phyloP scores from a whole-genome alignment of 92 coral and sea anemone species.

The Zoanthus gigantus region DNA sequence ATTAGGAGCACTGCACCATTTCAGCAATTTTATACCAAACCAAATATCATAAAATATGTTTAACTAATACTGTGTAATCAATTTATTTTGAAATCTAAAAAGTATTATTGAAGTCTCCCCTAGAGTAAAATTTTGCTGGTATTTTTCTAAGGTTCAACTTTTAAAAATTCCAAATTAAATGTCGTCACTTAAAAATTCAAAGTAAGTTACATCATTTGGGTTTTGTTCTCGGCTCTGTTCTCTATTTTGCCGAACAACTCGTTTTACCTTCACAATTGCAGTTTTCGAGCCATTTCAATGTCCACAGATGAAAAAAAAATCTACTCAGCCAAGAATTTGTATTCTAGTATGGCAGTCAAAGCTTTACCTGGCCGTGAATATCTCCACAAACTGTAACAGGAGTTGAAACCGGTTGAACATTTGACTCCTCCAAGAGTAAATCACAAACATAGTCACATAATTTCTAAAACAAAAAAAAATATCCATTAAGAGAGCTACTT shows the following conservation, averaged over 20 bases:
- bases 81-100: neutral
- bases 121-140: neutral
- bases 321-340: neutral
- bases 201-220: neutral
- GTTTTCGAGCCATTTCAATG: neutral
- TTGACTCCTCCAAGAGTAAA: constrained; percentile 92
- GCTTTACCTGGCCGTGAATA: constrained; percentile 93
- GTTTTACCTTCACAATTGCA: neutral
- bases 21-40: too few relatives aligned
- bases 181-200: too few relatives aligned
- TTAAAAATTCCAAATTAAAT: neutral
- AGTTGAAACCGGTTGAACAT: constrained; percentile 97
- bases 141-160: neutral
- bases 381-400: constrained; percentile 99
- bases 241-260: neutral
- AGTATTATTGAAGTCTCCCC: neutral
- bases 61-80: too few relatives aligned
- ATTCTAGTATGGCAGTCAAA: neutral
- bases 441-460: constrained; percentile 95
- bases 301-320: neutral
- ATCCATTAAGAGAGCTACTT: neutral
- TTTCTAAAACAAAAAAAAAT: constrained; percentile 70
- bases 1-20: too few relatives aligned
- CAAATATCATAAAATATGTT: too few relatives aligned
- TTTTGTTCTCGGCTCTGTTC: neutral